Conservation (phyloP, 2,797 vertebrate species). For the Ctenopoma kingsleyae region DNA sequence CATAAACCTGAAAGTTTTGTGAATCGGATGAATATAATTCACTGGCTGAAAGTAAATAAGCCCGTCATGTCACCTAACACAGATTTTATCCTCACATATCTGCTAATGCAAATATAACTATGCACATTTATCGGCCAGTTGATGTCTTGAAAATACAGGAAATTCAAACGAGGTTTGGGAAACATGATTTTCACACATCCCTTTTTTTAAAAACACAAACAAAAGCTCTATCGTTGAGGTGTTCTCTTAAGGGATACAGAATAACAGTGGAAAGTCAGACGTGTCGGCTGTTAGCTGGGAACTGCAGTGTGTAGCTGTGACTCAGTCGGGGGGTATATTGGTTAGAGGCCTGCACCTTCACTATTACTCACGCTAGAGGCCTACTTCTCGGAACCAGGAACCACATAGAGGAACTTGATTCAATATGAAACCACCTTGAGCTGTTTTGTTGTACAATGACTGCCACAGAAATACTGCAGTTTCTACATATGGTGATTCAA, state of each 20-base stretch:
- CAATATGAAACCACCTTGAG: slow-evolving; percentile 85
- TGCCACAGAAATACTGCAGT: slow-evolving; percentile 60
- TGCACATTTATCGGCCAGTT: background rate
- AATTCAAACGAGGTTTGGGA: background rate
- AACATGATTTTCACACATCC: background rate
- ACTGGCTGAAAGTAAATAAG: slow-evolving; percentile 35
- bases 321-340: slow-evolving; percentile 74
- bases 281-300: slow-evolving; percentile 43
- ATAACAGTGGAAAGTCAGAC: slow-evolving; percentile 54
- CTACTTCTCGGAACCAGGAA: slow-evolving; percentile 86
- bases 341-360: slow-evolving; percentile 78
- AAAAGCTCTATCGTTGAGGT: background rate
- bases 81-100: background rate
- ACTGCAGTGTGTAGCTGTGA: slow-evolving; percentile 62
- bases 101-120: background rate
- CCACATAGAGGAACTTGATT: slow-evolving; percentile 87
- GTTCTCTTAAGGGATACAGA: slow-evolving; percentile 10
- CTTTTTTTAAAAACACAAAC: background rate
- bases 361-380: slow-evolving; percentile 84
- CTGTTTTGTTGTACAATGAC: slow-evolving; percentile 62
- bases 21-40: slow-evolving; percentile 62
- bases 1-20: slow-evolving; percentile 58
- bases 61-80: background rate
- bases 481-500: slow-evolving; percentile 60
- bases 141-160: background rate